These are phyloP conservation scores for Digitonthophagus gazella DNA, from an alignment of 2,888 invertebrate genomes.

Conservation along the genomic window DNA sequence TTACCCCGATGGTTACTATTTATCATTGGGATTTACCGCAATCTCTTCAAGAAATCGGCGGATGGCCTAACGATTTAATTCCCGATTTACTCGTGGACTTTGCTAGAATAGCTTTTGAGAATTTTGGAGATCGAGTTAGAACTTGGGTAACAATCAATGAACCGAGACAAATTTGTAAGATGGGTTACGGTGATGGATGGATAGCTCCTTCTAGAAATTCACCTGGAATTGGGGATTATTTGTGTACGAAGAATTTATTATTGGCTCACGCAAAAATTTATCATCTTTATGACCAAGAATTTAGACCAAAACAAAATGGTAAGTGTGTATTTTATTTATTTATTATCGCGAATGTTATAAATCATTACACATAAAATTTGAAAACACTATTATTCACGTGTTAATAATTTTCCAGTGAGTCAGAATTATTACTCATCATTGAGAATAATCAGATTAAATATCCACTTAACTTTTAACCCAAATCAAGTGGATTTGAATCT, in stretches of 20 bases:
- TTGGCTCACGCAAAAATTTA: conserved; percentile 52
- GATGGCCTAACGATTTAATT: conserved; percentile 60
- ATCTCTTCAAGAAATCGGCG: conserved; percentile 56
- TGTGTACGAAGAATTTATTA: conserved; percentile 54
- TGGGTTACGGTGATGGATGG: conserved; percentile 42
- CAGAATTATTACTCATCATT: no score
- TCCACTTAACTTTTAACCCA: no score
- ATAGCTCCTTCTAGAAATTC: conserved; percentile 52
- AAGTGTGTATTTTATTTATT: no score
- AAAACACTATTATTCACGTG: no score
- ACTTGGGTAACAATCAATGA: conserved; percentile 56
- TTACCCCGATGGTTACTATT: conserved; percentile 60
- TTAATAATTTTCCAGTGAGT: no score
- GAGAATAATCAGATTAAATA: no score
- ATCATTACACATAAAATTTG: no score
- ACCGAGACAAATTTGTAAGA: conserved; percentile 41
- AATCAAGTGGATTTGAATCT: no score
- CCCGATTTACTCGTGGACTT: conserved; percentile 56
- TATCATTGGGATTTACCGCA: conserved; percentile 45
- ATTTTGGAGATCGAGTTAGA: conserved; percentile 40
- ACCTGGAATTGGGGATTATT: conserved; percentile 57
- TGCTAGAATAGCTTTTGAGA: conserved; percentile 48
- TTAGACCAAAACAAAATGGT: conserved; percentile 41
- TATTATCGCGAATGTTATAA: no score
- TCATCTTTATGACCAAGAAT: conserved; percentile 49